These are phyloP conservation scores for Hyles lineata DNA, from an alignment of 2,888 invertebrate genomes.

Conservation along the genomic window DNA sequence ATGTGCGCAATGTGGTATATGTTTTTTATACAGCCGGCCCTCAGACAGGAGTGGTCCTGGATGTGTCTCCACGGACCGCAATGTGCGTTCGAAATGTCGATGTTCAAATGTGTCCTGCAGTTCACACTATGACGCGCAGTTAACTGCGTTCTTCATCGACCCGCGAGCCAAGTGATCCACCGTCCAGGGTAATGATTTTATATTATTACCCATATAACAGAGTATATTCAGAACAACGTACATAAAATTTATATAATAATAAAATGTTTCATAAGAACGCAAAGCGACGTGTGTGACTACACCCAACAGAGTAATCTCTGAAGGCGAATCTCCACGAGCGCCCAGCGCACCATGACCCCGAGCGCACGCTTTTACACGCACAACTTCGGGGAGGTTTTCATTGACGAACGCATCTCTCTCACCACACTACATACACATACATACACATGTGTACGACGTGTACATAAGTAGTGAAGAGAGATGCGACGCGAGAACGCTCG, in stretches of 20 bases:
- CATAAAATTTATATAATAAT: not conserved
- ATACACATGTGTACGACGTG: constrained; percentile 84
- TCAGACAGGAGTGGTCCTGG: constrained; percentile 79
- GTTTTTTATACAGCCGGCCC: constrained; percentile 62
- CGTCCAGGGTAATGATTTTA: constrained; percentile 74
- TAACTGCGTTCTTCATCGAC: constrained; percentile 86
- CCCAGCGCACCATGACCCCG: constrained; percentile 6
- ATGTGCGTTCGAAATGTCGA: constrained; percentile 87
- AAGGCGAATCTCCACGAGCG: not conserved
- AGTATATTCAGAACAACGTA: not conserved
- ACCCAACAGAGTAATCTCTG: not conserved
- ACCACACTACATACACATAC: not conserved
- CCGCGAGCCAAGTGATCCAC: constrained; percentile 86
- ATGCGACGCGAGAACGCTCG: constrained; percentile 7
- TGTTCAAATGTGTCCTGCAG: constrained; percentile 84
- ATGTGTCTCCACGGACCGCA: constrained; percentile 78
- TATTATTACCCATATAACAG: constrained; percentile 6
- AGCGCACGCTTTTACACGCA: not conserved
- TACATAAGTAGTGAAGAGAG: not conserved
- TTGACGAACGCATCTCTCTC: not conserved
- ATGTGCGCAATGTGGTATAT: constrained; percentile 42
- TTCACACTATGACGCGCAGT: constrained; percentile 75
- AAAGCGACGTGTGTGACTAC: constrained; percentile 1
- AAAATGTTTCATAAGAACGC: not conserved
- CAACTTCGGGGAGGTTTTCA: not conserved